Evolutionary conservation across 1,140 invertebrate genomes (phyloP), one percentile per base, ranked within the genome.

Genomic region (Tribolium castaneum): DNA sequence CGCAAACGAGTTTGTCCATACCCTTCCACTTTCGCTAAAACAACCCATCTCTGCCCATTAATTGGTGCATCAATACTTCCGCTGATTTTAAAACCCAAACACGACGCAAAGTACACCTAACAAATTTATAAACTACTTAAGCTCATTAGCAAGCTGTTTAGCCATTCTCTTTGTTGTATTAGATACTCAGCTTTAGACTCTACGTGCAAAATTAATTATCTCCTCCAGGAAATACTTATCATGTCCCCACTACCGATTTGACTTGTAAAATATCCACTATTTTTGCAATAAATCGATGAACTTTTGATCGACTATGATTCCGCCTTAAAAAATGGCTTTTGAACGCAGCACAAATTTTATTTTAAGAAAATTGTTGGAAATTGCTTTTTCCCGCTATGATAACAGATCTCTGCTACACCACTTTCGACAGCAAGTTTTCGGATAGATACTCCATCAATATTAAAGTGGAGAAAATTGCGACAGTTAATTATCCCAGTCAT

Each of bases 1-100:
- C 34, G 52, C 56, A 75, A 75, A 75, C 77, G 71, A 78, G 75
- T 70, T 70, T 22, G 25, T 66, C 59, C 30, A 66, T 66, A 35
- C 59, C 59, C 30, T 59, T 22, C 5, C 13, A 54, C 52, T 25
- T 45, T 45, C 19, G 19, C 14, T 59, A 59, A 59, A 59, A 59
- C 19, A 19, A 59, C 54, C 19, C 54, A 59, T 19, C 16, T 10
- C 13, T 66, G 30, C 59, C 30, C 25, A 66, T 66, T 66, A 66
- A 66, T 66, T 35, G 12, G 3, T 35, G 3, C 30, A n/a, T 30
- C 54, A 59, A 19, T 59, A 66, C 39, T 45, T n/a, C 2, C 6
- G 14, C 13, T 14, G 10, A 52, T 52, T 52, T 59, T 10, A 25
- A 19, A 59, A 12, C 54, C 5, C 39, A 10, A 45, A 45, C 39